A percentile compares a stretch with the other conserved stretches of the same genome.
Evolutionary conservation across 1,140 invertebrate species (phyloP).

Genomic region (Gonioctena quinquepunctata): DNA sequence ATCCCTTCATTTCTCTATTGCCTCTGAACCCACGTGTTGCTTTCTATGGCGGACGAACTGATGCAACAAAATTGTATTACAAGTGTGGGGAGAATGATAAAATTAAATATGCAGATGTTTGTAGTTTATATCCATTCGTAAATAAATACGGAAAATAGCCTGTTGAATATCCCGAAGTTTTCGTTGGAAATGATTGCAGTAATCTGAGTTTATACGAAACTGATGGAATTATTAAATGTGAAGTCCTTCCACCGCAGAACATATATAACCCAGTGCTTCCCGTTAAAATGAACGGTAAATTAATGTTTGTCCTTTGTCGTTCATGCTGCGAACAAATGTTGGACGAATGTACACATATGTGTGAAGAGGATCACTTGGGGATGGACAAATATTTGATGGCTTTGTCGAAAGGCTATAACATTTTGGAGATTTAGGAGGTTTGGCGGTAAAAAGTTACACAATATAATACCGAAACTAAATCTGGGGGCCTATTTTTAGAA

Average conservation of each 20-base stretch:
- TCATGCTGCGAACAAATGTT: slow-evolving; percentile 32
- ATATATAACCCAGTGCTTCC: slow-evolving; percentile 50
- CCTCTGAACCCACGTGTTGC: slow-evolving; percentile 1
- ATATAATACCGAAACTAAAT: slow-evolving; percentile 8
- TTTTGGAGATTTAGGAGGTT: slow-evolving; percentile 23
- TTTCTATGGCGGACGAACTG: slow-evolving; percentile 25
- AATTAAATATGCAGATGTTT: slow-evolving; percentile 51
- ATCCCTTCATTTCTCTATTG: not conserved
- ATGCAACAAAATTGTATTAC: slow-evolving; percentile 12
- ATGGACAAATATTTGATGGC: slow-evolving; percentile 52
- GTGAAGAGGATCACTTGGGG: slow-evolving; percentile 49
- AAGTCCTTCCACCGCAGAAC: slow-evolving; percentile 43
- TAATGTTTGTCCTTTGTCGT: slow-evolving; percentile 47
- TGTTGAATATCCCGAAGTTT: slow-evolving; percentile 46
- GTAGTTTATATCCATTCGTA: slow-evolving; percentile 47
- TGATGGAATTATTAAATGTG: slow-evolving; percentile 44
- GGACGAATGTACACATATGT: slow-evolving; percentile 34
- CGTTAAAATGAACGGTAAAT: slow-evolving; percentile 35
- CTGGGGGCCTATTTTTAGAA: slow-evolving; percentile 39
- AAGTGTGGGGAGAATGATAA: slow-evolving; percentile 33
- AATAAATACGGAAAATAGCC: slow-evolving; percentile 47
- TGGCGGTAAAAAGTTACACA: slow-evolving; percentile 22
- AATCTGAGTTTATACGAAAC: slow-evolving; percentile 7
- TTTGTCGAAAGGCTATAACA: slow-evolving; percentile 23
- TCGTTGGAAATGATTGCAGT: slow-evolving; percentile 13